Evolutionary conservation across 2,888 invertebrate species (phyloP).

Genomic region (Sipha maydis): DNA sequence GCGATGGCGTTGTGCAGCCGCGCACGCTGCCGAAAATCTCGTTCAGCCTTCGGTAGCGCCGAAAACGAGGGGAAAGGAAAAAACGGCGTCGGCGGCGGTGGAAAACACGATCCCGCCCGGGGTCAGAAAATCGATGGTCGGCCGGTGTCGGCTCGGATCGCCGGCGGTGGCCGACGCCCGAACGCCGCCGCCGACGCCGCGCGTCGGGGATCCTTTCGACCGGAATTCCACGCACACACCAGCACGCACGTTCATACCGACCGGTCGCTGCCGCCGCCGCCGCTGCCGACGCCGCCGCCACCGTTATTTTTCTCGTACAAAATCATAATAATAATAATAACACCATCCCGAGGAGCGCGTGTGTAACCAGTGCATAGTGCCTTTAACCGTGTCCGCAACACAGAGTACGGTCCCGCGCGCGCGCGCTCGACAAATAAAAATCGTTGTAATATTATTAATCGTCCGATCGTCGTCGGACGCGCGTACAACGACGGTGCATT

Average conservation of each 20-base stretch:
- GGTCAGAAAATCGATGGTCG: constrained; percentile 62
- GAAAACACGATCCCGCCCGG: constrained; percentile 55
- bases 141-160: constrained; percentile 54
- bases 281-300: background rate
- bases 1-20: constrained; percentile 1
- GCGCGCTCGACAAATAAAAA: no score
- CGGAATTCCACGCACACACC: constrained; percentile 62
- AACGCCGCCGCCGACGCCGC: constrained; percentile 49
- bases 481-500: background rate
- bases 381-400: background rate
- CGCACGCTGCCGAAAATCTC: constrained; percentile 48
- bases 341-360: background rate
- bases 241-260: constrained; percentile 57
- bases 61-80: constrained; percentile 35
- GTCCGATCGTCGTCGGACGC: background rate
- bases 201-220: constrained; percentile 61
- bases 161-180: constrained; percentile 59
- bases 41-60: constrained; percentile 6
- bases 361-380: background rate
- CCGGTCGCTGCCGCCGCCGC: background rate
- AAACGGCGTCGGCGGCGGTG: constrained; percentile 39
- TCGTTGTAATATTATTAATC: no score
- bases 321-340: background rate
- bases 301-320: background rate
- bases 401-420: no score